Evolutionary conservation across 2,888 invertebrate genomes (phyloP).

Genomic region (Drosophila glabriapex): DNA sequence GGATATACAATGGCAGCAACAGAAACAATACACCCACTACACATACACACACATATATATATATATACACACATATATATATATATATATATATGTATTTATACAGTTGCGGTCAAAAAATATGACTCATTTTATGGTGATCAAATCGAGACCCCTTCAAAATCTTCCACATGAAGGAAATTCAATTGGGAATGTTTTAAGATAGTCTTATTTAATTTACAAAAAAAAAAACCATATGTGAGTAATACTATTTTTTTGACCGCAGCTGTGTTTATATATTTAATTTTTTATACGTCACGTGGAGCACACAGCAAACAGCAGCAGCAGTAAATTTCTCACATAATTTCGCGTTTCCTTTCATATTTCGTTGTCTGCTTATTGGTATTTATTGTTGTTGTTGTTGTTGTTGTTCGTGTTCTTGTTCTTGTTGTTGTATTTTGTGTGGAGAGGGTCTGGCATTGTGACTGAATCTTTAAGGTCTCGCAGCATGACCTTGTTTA

Average conservation of each 20-base stretch:
- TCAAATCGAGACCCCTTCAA: neutral
- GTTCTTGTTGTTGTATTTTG: constrained; percentile 2
- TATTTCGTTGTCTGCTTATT: constrained; percentile 40
- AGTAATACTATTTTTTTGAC: neutral
- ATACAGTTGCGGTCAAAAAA: neutral
- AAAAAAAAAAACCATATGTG: neutral
- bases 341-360: constrained; percentile 54
- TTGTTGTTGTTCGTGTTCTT: neutral
- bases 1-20: constrained; percentile 61
- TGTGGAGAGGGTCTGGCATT: constrained; percentile 3
- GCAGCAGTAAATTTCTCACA: constrained; percentile 61
- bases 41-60: neutral
- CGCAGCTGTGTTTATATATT: constrained; percentile 2
- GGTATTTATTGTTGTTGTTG: constrained; percentile 7
- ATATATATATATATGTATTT: neutral
- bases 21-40: constrained; percentile 16
- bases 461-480: constrained; percentile 1
- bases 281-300: constrained; percentile 9
- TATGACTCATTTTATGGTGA: neutral
- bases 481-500: neutral
- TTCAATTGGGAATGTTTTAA: neutral
- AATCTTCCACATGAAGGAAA: neutral
- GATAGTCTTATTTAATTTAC: neutral
- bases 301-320: constrained; percentile 11
- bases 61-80: neutral